Percentiles rank a stretch among this genome's conserved stretches.
Evolutionary conservation across 2,888 invertebrate species (phyloP).

Genomic region (Apotomis turbidana): DNA sequence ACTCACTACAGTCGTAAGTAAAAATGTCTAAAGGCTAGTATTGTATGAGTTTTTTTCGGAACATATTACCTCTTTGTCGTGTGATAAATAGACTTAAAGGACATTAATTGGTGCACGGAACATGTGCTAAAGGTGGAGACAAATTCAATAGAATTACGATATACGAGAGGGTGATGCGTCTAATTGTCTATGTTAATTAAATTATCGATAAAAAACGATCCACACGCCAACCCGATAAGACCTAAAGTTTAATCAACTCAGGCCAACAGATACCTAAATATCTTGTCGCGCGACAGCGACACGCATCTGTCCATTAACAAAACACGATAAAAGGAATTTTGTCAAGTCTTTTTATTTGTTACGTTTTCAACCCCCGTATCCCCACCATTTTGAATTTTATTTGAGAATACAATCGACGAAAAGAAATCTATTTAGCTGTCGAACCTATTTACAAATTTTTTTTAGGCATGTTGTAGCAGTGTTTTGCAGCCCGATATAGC

Average conservation of each 20-base stretch:
- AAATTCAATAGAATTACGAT: conserved; percentile 26
- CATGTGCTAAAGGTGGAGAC: conserved; percentile 21
- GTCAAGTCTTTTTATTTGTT: no score
- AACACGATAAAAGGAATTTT: background rate
- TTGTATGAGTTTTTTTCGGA: background rate
- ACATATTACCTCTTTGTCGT: background rate
- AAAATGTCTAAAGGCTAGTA: background rate
- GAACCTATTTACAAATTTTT: no score
- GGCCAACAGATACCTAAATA: background rate
- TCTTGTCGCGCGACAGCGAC: background rate
- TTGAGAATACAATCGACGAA: no score
- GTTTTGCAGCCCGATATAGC: no score
- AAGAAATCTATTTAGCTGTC: no score
- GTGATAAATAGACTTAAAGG: conserved; percentile 16
- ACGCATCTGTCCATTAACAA: background rate
- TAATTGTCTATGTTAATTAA: conserved; percentile 5
- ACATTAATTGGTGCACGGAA: conserved; percentile 6
- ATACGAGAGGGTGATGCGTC: background rate
- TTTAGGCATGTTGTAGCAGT: no score
- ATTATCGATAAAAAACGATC: conserved; percentile 10
- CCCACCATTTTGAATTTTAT: no score
- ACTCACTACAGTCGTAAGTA: background rate
- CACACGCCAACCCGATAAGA: conserved; percentile 5
- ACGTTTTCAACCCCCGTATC: no score
- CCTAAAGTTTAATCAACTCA: conserved; percentile 9